phyloP scores from a whole-genome alignment of 1,140 invertebrate species.

The Caenorhabditis latens region DNA sequence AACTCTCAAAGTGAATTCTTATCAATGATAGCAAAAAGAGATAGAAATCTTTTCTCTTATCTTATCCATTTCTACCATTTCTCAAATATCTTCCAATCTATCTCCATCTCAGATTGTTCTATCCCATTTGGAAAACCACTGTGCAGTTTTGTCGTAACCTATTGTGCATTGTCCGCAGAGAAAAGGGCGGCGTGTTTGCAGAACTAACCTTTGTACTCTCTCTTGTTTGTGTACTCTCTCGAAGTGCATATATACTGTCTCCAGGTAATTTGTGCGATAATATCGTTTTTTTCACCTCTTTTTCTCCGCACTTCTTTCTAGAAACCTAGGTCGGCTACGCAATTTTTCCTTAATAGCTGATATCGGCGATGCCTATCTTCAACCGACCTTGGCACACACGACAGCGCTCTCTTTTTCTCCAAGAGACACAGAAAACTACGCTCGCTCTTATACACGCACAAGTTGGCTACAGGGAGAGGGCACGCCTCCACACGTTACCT shows the following conservation, averaged over 20 bases:
- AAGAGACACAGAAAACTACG: background rate
- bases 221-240: background rate
- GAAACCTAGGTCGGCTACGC: slow-evolving; percentile 10
- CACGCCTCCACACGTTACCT: slow-evolving; percentile 5
- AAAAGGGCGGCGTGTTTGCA: background rate
- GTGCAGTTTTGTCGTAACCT: background rate
- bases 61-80: background rate
- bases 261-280: background rate
- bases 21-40: background rate
- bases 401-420: background rate
- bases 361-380: slow-evolving; percentile 29
- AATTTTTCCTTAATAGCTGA: slow-evolving; percentile 20
- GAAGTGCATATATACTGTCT: background rate
- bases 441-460: slow-evolving; percentile 2
- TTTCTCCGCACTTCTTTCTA: background rate
- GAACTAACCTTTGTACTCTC: background rate
- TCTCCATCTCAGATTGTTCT: too few species aligned
- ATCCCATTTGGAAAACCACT: background rate
- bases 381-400: slow-evolving; percentile 22
- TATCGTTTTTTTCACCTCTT: background rate
- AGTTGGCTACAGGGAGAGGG: background rate
- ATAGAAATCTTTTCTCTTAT: background rate
- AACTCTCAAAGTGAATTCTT: background rate
- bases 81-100: background rate
- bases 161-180: background rate